A percentile compares a stretch with the other conserved stretches of the same genome.
Evolutionary conservation across 2,113 vertebrate species (phyloP).

Genomic region (Anguilla rostrata): DNA sequence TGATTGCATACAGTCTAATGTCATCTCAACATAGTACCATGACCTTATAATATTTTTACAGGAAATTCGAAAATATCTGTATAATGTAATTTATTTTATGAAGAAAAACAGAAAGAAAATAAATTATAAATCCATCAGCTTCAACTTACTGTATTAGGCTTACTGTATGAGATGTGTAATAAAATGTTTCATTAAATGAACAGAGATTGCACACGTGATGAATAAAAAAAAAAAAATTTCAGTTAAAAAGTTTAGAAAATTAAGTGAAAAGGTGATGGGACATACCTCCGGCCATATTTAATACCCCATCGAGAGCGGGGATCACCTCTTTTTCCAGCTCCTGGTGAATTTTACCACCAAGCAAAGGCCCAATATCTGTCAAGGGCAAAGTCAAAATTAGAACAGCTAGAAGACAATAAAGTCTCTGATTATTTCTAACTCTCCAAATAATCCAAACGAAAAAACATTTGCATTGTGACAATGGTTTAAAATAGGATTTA

Average conservation of each 20-base stretch:
- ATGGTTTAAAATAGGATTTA: not conserved
- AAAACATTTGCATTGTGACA: not conserved
- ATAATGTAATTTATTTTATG: not conserved
- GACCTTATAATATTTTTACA: not conserved
- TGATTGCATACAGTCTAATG: not conserved
- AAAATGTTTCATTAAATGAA: not conserved
- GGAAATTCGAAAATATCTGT: not conserved
- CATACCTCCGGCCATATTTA: constrained; percentile 83
- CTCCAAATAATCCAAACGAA: not conserved
- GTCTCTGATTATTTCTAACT: not conserved
- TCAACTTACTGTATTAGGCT: not conserved
- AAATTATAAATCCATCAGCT: not conserved
- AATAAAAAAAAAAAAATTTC: not conserved
- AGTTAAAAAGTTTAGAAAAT: not conserved
- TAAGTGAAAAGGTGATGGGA: constrained; percentile 21
- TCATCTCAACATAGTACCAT: not conserved
- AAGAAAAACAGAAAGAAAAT: not conserved
- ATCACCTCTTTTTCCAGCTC: constrained; percentile 75
- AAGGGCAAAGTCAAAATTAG: not conserved
- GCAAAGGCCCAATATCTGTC: constrained; percentile 79
- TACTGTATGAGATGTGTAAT: not conserved
- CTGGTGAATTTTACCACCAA: constrained; percentile 78
- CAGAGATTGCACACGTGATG: not conserved
- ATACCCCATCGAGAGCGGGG: constrained; percentile 76
- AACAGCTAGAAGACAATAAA: not conserved